Base-by-base conservation (phyloP, 1,140 invertebrate species). In the Gerris buenoi region DNA sequence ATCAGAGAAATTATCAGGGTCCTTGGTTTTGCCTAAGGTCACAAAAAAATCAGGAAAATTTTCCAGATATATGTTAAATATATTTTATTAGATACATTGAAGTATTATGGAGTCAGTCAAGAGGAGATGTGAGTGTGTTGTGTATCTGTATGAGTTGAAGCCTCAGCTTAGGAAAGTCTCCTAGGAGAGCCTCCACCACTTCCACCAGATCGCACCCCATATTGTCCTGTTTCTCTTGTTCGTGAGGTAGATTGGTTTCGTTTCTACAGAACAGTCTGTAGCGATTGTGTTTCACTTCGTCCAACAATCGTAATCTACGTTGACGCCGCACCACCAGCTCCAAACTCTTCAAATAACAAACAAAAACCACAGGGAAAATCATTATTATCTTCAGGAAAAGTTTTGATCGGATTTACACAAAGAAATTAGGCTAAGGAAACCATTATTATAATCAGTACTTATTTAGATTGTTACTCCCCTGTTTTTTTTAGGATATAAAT, bases 261-360 rank as follows among this genome's bases (percentile, higher is more conserved):
- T 75, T 79, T 68, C 81, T 80, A 62, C 77, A 78, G 10, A 79
- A 71, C 64, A 79, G 73, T 69, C 78, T 79, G 33, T 83, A 81
- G 56, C 74, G 70, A 1, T 78, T 74, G 23, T 71, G 77, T 69
- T 78, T 78, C 0, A 86, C 71, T 25, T 82, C 80, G 25, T 79
- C 74, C 61, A 84, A 80, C 23, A 82, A 75, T 66, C 79, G 79
- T 0, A 80, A 77, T 71, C 82, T 83, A 33, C 79, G 79, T 71
- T 87, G 85, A 68, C 81, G 81, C n/a, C 81, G 76, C 3, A 86
- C 74, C 15, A 86, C 74, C 60, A 80, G 73, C 71, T 86, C 84
- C 14, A 86, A 77, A 70, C 84, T 85, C 76, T 83, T 71, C 65
- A n/a, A n/a, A n/a, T n/a, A n/a, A n/a, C n/a, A n/a, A n/a, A n/a